Evolutionary conservation across 1,140 invertebrate genomes (phyloP).

Genomic region (Leptinotarsa undecemlineata): DNA sequence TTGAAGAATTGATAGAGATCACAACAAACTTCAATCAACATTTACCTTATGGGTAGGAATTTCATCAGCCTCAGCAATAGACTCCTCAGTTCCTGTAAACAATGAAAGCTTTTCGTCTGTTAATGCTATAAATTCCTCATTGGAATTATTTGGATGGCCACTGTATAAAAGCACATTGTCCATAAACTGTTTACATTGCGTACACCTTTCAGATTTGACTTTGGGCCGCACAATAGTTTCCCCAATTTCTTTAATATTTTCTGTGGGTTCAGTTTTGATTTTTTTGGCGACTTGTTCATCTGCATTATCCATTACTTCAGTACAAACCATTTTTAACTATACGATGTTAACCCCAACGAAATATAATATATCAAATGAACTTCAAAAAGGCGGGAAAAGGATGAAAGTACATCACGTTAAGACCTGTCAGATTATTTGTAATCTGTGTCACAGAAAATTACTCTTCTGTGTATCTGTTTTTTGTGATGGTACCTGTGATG

Average conservation of each 20-base stretch:
- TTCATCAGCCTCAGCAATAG: conserved; percentile 61
- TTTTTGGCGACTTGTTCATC: conserved; percentile 7
- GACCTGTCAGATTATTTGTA: too few relatives aligned
- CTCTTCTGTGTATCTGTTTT: too few relatives aligned
- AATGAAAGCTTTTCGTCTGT: conserved; percentile 75
- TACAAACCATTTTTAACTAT: conserved; percentile 11
- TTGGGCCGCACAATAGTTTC: background rate
- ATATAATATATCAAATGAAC: too few relatives aligned
- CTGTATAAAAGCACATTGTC: conserved; percentile 69
- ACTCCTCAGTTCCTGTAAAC: conserved; percentile 67
- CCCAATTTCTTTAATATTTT: background rate
- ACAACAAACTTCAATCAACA: conserved; percentile 31
- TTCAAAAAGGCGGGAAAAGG: too few relatives aligned
- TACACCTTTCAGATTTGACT: conserved; percentile 51
- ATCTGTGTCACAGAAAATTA: too few relatives aligned
- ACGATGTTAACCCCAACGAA: too few relatives aligned
- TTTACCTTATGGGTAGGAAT: conserved; percentile 71
- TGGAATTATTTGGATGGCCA: conserved; percentile 74
- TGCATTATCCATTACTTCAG: background rate
- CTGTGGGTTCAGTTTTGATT: background rate
- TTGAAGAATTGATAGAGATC: conserved; percentile 9
- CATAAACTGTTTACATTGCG: conserved; percentile 66
- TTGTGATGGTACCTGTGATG: too few relatives aligned
- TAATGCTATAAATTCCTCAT: conserved; percentile 77
- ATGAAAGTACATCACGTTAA: too few relatives aligned